phyloP scores from a whole-genome alignment of 23 tunicate genomes.

The Trididemnum miniatum region DNA sequence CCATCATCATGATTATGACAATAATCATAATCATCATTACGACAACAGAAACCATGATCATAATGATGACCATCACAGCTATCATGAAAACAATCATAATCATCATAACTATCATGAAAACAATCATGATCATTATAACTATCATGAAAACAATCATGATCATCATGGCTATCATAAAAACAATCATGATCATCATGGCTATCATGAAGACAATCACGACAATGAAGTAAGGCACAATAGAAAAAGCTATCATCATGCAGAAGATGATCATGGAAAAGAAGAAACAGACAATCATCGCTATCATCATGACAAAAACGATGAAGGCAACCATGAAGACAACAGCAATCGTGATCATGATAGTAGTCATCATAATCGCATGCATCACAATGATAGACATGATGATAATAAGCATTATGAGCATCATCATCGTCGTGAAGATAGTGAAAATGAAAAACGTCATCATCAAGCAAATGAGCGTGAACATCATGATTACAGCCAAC shows the following conservation, averaged over 20 bases:
- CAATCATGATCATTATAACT: neutral
- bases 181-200: neutral
- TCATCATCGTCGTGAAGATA: constrained; percentile 2
- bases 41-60: constrained; percentile 1
- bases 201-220: constrained; percentile 3
- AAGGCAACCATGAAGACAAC: neutral
- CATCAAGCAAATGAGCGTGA: neutral
- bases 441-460: neutral
- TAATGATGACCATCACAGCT: neutral
- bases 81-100: neutral
- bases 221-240: neutral
- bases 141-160: neutral
- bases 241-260: neutral
- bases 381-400: neutral
- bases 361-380: neutral
- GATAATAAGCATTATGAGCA: neutral
- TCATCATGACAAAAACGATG: neutral
- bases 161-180: neutral
- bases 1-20: neutral
- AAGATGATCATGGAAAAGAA: neutral
- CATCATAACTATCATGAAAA: constrained; percentile 3
- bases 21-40: neutral
- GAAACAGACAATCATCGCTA: neutral
- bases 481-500: neutral
- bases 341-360: neutral